phyloP scores from a whole-genome alignment of 1,140 invertebrate genomes.

The Drosophila parabipectinata region DNA sequence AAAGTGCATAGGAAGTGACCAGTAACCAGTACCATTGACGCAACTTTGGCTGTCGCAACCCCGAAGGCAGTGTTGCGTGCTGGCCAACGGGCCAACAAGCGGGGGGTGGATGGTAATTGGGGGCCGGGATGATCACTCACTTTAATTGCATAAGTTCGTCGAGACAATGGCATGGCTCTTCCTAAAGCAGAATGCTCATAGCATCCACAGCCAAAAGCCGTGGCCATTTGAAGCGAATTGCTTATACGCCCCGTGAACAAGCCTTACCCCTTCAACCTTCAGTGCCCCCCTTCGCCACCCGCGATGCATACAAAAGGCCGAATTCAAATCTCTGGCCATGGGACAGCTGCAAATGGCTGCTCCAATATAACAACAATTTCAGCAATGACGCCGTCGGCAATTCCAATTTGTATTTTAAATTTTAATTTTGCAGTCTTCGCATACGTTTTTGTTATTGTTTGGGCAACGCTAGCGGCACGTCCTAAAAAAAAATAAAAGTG shows the following conservation, averaged over 20 bases:
- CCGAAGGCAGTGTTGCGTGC: constrained; percentile 41
- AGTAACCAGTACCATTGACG: constrained; percentile 29
- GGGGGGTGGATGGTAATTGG: neutral
- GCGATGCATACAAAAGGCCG: constrained; percentile 62
- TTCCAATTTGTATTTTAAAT: constrained; percentile 62
- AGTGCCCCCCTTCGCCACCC: constrained; percentile 19
- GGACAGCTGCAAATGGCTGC: constrained; percentile 35
- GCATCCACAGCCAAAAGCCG: constrained; percentile 24
- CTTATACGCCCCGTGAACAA: constrained; percentile 57
- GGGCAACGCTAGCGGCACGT: constrained; percentile 59
- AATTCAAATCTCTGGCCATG: constrained; percentile 55
- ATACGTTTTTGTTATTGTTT: constrained; percentile 28
- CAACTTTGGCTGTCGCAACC: constrained; percentile 41
- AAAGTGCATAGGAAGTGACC: constrained; percentile 67
- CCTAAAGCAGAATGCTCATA: constrained; percentile 46
- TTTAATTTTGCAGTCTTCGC: constrained; percentile 55
- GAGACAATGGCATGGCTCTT: constrained; percentile 35
- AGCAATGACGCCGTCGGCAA: constrained; percentile 34
- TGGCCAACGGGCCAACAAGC: constrained; percentile 8
- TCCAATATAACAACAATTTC: constrained; percentile 30
- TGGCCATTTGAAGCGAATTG: constrained; percentile 57
- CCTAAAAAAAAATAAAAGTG: constrained; percentile 63
- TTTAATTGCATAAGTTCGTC: constrained; percentile 42
- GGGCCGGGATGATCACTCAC: constrained; percentile 29
- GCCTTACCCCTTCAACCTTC: neutral